Percentiles rank a stretch among this genome's conserved stretches.
Conservation (phyloP, 2,888 invertebrate genomes). For the Congeria kusceri region DNA sequence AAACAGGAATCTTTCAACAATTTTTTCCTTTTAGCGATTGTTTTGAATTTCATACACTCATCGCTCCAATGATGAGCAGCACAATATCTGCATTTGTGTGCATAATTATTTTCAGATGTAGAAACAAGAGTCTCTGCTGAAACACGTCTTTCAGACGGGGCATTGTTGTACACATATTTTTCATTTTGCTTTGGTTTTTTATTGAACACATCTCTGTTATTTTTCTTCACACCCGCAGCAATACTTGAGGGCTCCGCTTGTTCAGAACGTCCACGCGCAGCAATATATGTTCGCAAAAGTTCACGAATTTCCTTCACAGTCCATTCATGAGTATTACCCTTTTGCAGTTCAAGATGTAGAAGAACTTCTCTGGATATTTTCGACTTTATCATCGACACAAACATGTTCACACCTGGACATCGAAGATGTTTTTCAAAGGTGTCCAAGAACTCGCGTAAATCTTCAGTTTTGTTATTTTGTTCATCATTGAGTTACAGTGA, state of each 20-base stretch:
- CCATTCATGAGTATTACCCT: too few relatives aligned
- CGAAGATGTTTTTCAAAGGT: too few relatives aligned
- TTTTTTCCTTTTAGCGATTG: slow-evolving; percentile 25
- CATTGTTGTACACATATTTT: not conserved
- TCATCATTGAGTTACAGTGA: slow-evolving; percentile 12
- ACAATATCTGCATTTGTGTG: slow-evolving; percentile 40
- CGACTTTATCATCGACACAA: too few relatives aligned
- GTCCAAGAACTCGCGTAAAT: too few relatives aligned
- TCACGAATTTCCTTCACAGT: too few relatives aligned
- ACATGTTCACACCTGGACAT: too few relatives aligned
- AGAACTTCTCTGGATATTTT: too few relatives aligned
- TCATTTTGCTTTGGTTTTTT: not conserved
- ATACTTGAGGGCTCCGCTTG: not conserved
- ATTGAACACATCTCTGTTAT: too few relatives aligned
- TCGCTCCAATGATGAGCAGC: slow-evolving; percentile 27
- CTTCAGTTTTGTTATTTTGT: too few relatives aligned
- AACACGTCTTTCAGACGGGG: not conserved
- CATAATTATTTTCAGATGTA: not conserved
- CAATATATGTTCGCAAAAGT: not conserved
- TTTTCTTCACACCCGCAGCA: too few relatives aligned
- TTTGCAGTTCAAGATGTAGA: too few relatives aligned
- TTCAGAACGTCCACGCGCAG: slow-evolving; percentile 8
- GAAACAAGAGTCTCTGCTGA: not conserved
- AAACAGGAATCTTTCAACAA: slow-evolving; percentile 17
- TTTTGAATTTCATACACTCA: slow-evolving; percentile 31